phyloP scores from a whole-genome alignment of 1,140 invertebrate genomes.

The Bactericera cockerelli region DNA sequence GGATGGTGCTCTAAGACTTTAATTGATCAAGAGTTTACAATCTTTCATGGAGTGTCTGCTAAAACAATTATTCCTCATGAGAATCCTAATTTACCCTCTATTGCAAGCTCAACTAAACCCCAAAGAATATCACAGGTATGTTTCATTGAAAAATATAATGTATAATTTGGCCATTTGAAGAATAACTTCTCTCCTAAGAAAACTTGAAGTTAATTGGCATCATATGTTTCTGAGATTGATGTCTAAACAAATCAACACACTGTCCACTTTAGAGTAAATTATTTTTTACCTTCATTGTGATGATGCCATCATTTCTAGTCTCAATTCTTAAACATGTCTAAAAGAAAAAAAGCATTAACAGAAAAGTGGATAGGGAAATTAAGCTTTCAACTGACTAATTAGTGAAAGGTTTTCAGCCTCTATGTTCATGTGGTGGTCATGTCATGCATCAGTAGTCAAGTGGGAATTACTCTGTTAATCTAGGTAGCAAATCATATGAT shows the following conservation, averaged over 20 bases:
- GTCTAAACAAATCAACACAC: background rate
- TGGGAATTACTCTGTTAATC: too few relatives aligned
- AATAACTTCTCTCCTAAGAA: background rate
- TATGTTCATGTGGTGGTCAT: too few relatives aligned
- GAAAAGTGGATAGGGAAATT: too few relatives aligned
- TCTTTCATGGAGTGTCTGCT: constrained; percentile 21
- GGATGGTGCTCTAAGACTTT: constrained; percentile 12
- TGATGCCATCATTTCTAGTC: background rate
- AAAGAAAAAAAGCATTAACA: too few relatives aligned
- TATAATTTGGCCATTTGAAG: constrained; percentile 15
- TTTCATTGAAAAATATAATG: constrained; percentile 12
- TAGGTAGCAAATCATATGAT: too few relatives aligned
- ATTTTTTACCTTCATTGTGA: background rate
- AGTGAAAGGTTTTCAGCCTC: too few relatives aligned
- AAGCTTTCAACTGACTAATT: too few relatives aligned
- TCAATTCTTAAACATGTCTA: too few relatives aligned
- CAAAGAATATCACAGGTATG: constrained; percentile 14
- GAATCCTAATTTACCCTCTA: constrained; percentile 16
- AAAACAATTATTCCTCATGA: constrained; percentile 10
- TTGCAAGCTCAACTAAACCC: constrained; percentile 18
- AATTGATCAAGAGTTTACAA: constrained; percentile 26
- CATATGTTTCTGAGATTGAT: background rate
- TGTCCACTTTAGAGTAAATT: background rate
- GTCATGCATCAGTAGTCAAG: too few relatives aligned
- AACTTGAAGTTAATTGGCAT: background rate